Percentiles rank a stretch among this genome's conserved stretches.
These are phyloP conservation scores for Monopterus albus DNA, from an alignment of 2,113 vertebrate genomes.

Conservation along the genomic window DNA sequence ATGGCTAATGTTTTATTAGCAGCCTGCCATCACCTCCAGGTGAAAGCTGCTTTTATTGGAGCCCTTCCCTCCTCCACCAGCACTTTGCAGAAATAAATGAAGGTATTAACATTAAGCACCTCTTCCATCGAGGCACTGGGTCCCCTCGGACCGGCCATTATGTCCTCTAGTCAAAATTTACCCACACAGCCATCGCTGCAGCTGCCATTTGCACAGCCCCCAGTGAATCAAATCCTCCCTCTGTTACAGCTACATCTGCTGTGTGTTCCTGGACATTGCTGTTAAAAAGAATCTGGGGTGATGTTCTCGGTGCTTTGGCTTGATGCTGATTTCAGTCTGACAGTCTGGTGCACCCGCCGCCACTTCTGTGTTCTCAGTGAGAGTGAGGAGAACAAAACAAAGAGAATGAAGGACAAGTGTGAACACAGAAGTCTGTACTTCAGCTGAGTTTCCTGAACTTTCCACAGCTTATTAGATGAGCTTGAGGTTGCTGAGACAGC, in stretches of 20 bases:
- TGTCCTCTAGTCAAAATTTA: slow-evolving; percentile 64
- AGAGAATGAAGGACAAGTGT: neutral
- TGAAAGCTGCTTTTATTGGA: slow-evolving; percentile 68
- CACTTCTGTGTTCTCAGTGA: neutral
- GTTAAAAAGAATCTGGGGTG: slow-evolving; percentile 9
- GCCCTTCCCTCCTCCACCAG: slow-evolving; percentile 21
- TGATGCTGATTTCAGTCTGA: neutral
- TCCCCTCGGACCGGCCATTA: slow-evolving; percentile 23
- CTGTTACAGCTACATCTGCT: slow-evolving; percentile 21
- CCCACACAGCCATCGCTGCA: slow-evolving; percentile 6
- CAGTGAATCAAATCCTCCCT: slow-evolving; percentile 15
- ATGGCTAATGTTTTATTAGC: slow-evolving; percentile 74
- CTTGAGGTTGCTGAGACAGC: slow-evolving; percentile 3
- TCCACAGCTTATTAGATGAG: neutral
- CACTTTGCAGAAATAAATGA: slow-evolving; percentile 70
- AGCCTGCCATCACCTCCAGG: slow-evolving; percentile 63
- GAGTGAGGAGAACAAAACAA: neutral
- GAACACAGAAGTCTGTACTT: neutral
- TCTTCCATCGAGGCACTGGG: slow-evolving; percentile 34
- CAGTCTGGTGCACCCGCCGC: neutral
- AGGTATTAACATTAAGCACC: slow-evolving; percentile 74
- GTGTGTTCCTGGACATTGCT: neutral
- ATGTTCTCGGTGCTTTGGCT: neutral
- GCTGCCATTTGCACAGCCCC: slow-evolving; percentile 22
- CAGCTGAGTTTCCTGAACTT: neutral